Evolutionary conservation across 2,113 vertebrate genomes (phyloP), one percentile per base, ranked within the genome.

Genomic region (Syngnathoides biaculeatus): DNA sequence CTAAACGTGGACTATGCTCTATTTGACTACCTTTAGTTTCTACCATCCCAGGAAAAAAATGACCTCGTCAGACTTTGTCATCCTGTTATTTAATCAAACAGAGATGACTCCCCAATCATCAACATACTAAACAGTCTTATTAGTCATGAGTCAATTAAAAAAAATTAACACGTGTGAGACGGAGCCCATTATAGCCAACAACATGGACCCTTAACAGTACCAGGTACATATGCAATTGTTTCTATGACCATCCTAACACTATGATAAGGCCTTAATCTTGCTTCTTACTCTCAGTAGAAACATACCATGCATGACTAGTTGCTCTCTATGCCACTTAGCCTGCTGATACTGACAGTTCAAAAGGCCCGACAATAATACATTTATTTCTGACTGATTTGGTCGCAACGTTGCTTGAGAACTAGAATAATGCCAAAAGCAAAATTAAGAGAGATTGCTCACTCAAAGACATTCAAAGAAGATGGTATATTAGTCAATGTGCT

Each of bases 251-350:
- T 35, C 64, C 68, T 55, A 73, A 59, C 67, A 40, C 67, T 52
- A 48, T 58, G 77, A 86, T 78, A 74, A 82, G 79, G 63, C 59
- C 69, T 55, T 72, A 76, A 87, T 89, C 83, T 70, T 30, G 43
- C 35, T 65, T 71, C 39, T 45, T n/a, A 71, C 71, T 63, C 83
- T 80, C 72, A 64, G 71, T 69, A 79, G 67, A 82, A 81, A 78
- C 79, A 69, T 50, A 81, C 63, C 42, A 63, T 68, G 48, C 69
- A 60, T 63, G 61, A 79, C 72, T 43, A 70, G 64, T 64, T 53
- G 66, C 83, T 67, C 65, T 69, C 55, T 67, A 58, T 27, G 22
- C 17, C 22, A 73, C 64, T 79, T 70, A 19, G 48, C 53, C 42
- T 20, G 48, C 69, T 74, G 79, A 78, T 58, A 26, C 78, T 84